phyloP scores from a whole-genome alignment of 2,888 invertebrate species.

The Allophyes oxyacanthae region DNA sequence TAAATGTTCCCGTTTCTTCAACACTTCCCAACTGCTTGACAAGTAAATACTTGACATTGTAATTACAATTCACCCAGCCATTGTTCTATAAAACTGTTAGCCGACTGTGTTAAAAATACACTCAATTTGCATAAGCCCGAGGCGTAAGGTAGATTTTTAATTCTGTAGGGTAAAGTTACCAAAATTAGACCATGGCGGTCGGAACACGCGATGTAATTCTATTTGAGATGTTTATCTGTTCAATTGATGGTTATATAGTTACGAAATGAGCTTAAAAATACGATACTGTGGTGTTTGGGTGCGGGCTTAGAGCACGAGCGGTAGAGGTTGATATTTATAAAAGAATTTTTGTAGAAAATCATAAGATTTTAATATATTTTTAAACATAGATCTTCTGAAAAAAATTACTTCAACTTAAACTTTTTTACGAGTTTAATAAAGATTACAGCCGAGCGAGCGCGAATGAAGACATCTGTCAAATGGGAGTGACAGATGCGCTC shows the following conservation, averaged over 20 bases:
- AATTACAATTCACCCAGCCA: constrained; percentile 75
- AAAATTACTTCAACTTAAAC: too few species aligned
- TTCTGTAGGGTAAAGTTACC: constrained; percentile 63
- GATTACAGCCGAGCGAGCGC: too few species aligned
- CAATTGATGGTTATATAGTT: constrained; percentile 85
- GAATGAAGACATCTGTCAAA: too few species aligned
- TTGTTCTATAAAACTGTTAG: constrained; percentile 71
- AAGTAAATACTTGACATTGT: constrained; percentile 78
- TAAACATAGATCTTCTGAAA: too few species aligned
- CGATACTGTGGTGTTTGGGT: constrained; percentile 66
- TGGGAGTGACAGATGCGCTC: too few species aligned
- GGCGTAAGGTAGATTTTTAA: constrained; percentile 45
- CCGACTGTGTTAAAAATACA: constrained; percentile 35
- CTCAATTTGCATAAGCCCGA: constrained; percentile 44
- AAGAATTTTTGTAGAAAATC: neutral
- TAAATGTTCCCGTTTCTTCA: constrained; percentile 60
- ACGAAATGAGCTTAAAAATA: constrained; percentile 78
- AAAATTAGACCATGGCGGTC: constrained; percentile 76
- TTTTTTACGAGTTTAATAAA: too few species aligned
- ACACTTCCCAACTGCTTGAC: constrained; percentile 69
- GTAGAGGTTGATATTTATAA: constrained; percentile 21
- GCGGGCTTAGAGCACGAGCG: constrained; percentile 36
- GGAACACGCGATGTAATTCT: constrained; percentile 81
- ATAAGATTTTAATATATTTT: neutral
- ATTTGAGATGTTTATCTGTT: constrained; percentile 82